A percentile compares a stretch with the other conserved stretches of the same genome.
Conservation (phyloP, 1,140 invertebrate species). For the Drosophila prosaltans region DNA sequence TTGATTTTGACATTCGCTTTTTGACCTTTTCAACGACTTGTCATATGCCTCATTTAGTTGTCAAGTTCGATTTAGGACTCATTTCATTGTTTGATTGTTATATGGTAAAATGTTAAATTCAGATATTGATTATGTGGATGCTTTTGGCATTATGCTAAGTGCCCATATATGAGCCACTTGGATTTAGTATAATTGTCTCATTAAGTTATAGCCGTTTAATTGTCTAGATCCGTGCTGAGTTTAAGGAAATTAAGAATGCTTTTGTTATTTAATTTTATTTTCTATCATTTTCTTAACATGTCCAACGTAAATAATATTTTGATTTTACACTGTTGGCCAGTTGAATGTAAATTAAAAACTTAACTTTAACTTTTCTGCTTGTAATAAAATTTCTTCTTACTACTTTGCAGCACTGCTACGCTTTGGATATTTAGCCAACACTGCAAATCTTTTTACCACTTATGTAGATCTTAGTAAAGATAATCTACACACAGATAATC, state of each 20-base stretch:
- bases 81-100: constrained; percentile 1
- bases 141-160: constrained; percentile 26
- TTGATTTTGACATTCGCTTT: not conserved
- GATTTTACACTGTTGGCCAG: constrained; percentile 56
- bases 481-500: constrained; percentile 13
- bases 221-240: constrained; percentile 13
- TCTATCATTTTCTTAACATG: constrained; percentile 63
- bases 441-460: constrained; percentile 38
- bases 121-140: constrained; percentile 30
- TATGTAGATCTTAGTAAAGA: constrained; percentile 34
- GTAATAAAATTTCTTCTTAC: not conserved
- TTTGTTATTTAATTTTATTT: constrained; percentile 41
- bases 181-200: constrained; percentile 15
- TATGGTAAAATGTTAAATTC: not conserved
- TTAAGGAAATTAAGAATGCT: constrained; percentile 29
- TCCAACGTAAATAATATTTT: constrained; percentile 56
- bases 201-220: constrained; percentile 40
- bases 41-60: constrained; percentile 33
- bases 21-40: not conserved
- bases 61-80: constrained; percentile 31
- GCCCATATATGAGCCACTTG: constrained; percentile 45
- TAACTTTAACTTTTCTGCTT: too few species aligned
- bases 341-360: constrained; percentile 24
- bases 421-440: constrained; percentile 32
- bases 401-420: constrained; percentile 44